Percentiles rank a stretch among this genome's conserved stretches.
Conservation (phyloP, 2,113 vertebrate genomes). For the Numenius arquata region DNA sequence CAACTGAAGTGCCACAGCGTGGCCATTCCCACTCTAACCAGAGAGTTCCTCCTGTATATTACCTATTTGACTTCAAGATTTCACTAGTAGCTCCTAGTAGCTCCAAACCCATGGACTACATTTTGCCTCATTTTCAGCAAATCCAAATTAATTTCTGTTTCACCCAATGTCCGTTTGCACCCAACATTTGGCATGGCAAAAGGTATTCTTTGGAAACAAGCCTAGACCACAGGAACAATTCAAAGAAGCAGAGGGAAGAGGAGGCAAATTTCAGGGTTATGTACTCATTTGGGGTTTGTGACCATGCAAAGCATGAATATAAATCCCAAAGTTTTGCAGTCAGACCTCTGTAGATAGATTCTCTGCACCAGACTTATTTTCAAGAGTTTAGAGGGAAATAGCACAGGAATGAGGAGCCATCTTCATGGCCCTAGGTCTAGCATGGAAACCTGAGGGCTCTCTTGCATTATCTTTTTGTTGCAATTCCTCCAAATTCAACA, state of each 20-base stretch:
- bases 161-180: not conserved
- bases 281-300: not conserved
- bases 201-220: not conserved
- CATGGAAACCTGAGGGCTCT: not conserved
- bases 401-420: not conserved
- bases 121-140: not conserved
- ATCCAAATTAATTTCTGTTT: not conserved
- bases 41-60: not conserved
- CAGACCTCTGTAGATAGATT: not conserved
- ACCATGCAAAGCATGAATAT: not conserved
- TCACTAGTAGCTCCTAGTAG: not conserved
- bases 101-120: not conserved
- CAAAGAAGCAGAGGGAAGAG: not conserved
- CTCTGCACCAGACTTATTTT: not conserved
- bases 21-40: not conserved
- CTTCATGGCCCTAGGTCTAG: not conserved
- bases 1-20: not conserved
- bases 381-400: not conserved
- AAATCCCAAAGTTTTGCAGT: not conserved
- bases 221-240: not conserved
- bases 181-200: not conserved
- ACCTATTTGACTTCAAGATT: not conserved
- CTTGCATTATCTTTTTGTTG: not conserved
- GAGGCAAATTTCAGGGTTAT: not conserved
- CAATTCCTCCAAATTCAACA: not conserved